Percentiles rank a stretch among this genome's conserved stretches.
phyloP scores from a whole-genome alignment of 2,888 invertebrate genomes.

The Schizaphis graminum region DNA sequence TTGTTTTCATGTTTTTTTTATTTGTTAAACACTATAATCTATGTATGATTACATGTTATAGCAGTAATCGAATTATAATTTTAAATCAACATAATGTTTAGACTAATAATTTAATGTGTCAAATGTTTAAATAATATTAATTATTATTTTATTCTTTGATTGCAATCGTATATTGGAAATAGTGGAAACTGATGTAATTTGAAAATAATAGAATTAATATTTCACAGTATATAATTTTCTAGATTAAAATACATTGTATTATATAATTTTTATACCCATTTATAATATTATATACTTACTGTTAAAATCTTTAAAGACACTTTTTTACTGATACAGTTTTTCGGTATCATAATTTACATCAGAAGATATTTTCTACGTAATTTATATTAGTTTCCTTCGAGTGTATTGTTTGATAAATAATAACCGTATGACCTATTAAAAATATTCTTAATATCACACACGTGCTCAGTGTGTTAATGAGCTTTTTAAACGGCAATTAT shows the following conservation, averaged over 20 bases:
- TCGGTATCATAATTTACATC: background rate
- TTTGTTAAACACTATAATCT: background rate
- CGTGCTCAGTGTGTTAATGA: background rate
- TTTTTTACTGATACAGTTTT: background rate
- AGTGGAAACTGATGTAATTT: background rate
- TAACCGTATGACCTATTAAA: conserved; percentile 4
- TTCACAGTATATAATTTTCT: background rate
- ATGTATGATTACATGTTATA: background rate
- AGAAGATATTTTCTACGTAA: background rate
- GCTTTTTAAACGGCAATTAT: conserved; percentile 26
- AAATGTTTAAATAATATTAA: background rate
- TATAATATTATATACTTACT: background rate
- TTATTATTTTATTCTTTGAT: background rate
- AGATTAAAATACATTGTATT: background rate
- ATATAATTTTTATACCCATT: background rate
- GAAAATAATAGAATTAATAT: background rate
- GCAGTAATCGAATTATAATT: background rate
- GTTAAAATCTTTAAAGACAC: background rate
- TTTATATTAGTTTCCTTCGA: conserved; percentile 2
- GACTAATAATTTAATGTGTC: background rate
- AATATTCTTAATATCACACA: background rate
- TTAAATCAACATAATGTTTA: background rate
- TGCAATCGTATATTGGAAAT: background rate
- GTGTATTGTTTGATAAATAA: conserved; percentile 1
- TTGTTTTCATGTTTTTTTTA: background rate